Evolutionary conservation across 2,113 vertebrate species (phyloP).

Genomic region (Choloepus hoffmanni): DNA sequence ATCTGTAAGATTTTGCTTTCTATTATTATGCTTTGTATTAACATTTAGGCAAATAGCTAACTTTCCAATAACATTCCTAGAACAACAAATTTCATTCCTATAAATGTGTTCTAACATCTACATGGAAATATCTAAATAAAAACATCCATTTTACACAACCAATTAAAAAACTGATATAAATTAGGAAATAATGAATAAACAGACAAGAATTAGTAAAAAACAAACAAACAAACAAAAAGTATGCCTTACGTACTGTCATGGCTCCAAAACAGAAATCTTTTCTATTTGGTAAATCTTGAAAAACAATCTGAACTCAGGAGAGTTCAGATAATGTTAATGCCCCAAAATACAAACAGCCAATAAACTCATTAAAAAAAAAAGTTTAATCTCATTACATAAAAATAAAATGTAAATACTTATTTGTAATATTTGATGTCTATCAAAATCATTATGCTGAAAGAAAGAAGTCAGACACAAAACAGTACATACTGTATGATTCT

Average conservation of each 20-base stretch:
- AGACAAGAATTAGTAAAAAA: too few species aligned
- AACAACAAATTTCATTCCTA: neutral
- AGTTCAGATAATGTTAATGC: neutral
- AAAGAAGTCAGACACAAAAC: neutral
- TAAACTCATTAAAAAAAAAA: neutral
- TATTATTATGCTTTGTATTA: neutral
- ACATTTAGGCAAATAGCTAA: neutral
- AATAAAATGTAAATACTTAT: neutral
- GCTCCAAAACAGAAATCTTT: neutral
- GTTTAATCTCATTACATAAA: neutral
- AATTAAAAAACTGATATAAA: neutral
- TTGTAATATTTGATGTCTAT: neutral
- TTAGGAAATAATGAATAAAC: neutral
- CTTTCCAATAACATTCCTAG: neutral
- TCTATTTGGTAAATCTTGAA: neutral
- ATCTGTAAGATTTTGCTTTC: neutral
- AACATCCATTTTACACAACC: neutral
- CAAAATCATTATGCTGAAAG: neutral
- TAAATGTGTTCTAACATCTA: conserved; percentile 2
- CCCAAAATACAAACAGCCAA: too few species aligned
- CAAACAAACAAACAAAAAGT: too few species aligned
- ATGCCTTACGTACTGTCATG: neutral
- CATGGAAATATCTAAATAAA: neutral
- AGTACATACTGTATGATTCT: neutral
- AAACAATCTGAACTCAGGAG: neutral